These are phyloP conservation scores for Synanthedon tipuliformis DNA, from an alignment of 2,888 invertebrate species.

Conservation along the genomic window DNA sequence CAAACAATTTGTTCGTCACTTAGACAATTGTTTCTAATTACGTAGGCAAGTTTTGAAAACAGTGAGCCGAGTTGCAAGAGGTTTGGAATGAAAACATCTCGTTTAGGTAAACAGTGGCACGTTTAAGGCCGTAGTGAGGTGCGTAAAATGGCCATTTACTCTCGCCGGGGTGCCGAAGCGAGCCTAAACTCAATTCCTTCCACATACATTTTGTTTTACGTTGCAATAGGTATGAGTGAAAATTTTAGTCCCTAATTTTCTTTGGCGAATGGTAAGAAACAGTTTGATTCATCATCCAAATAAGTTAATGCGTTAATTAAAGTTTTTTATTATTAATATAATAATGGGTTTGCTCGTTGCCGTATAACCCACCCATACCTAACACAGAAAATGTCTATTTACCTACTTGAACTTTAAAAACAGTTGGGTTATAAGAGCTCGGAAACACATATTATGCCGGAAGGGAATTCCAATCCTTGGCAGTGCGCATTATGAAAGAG, in stretches of 20 bases:
- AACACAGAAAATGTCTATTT: too few species aligned
- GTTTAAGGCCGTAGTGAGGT: conserved; percentile 32
- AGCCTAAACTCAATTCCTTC: conserved; percentile 39
- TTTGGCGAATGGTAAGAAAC: conserved; percentile 7
- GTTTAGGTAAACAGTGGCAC: conserved; percentile 40
- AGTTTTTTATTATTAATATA: too few species aligned
- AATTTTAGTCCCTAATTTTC: conserved; percentile 31
- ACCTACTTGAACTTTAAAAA: too few species aligned
- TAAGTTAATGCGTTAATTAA: too few species aligned
- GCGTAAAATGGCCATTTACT: conserved; percentile 31
- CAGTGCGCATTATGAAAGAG: too few species aligned
- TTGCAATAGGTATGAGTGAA: conserved; percentile 47
- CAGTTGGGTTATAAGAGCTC: too few species aligned
- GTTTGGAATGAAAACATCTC: conserved; percentile 31
- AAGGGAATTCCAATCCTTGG: too few species aligned
- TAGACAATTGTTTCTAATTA: too few species aligned
- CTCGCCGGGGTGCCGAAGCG: conserved; percentile 22
- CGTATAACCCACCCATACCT: too few species aligned
- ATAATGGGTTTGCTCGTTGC: too few species aligned
- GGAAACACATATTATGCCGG: too few species aligned
- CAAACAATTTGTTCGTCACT: too few species aligned
- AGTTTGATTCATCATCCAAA: background rate
- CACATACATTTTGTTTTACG: conserved; percentile 52
- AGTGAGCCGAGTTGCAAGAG: background rate
- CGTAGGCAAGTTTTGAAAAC: background rate